phyloP scores from a whole-genome alignment of 2,888 invertebrate species.

The Mesorhabditis spiculigera region DNA sequence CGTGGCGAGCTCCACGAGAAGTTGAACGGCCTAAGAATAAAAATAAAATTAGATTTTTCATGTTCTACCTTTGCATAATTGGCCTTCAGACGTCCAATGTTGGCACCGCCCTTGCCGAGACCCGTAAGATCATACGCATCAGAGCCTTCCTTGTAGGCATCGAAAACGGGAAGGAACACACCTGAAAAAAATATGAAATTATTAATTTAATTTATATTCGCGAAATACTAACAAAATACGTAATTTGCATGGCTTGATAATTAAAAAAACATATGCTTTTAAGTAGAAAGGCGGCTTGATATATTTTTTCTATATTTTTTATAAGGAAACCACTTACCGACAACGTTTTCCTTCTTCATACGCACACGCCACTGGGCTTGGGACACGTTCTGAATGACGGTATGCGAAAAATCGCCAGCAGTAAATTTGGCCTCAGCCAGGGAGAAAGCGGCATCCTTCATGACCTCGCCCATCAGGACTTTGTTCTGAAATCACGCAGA shows the following conservation, averaged over 20 bases:
- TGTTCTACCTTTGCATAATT: constrained; percentile 73
- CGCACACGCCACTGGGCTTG: constrained; percentile 86
- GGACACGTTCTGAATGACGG: constrained; percentile 93
- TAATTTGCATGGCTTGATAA: neutral
- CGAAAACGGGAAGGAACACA: constrained; percentile 91
- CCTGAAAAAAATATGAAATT: constrained; percentile 64
- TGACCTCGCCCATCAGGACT: constrained; percentile 94
- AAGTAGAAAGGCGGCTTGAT: too few species aligned
- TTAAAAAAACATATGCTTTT: neutral
- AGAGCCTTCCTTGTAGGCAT: constrained; percentile 87
- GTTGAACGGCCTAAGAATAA: constrained; percentile 75
- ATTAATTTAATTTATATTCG: constrained; percentile 6
- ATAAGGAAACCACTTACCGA: constrained; percentile 66
- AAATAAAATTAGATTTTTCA: neutral
- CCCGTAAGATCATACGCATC: constrained; percentile 94
- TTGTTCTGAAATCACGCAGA: constrained; percentile 73
- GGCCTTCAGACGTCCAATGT: constrained; percentile 91
- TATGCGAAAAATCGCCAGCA: constrained; percentile 95
- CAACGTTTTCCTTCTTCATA: constrained; percentile 92
- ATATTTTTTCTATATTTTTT: too few species aligned
- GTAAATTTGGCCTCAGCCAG: constrained; percentile 97
- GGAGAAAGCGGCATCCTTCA: constrained; percentile 98
- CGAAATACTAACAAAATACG: constrained; percentile 9
- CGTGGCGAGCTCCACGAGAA: constrained; percentile 92
- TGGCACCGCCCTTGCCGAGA: constrained; percentile 93